Evolutionary conservation across 1,140 invertebrate genomes (phyloP).

Genomic region (Plodia interpunctella): DNA sequence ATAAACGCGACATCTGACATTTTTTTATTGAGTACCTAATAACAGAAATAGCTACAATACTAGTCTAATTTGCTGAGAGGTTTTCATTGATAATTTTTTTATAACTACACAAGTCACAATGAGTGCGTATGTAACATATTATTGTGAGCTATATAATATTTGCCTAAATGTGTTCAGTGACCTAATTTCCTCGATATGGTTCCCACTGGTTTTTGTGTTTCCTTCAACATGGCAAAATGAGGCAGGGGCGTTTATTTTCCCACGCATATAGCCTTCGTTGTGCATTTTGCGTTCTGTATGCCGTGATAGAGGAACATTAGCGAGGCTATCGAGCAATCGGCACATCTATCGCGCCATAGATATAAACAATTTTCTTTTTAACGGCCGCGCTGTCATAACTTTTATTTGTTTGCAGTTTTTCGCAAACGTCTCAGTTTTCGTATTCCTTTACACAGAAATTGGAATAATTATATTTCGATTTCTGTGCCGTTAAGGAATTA

Average conservation of each 20-base stretch:
- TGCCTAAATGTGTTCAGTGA: too few relatives aligned
- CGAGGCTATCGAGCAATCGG: not conserved
- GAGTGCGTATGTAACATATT: too few relatives aligned
- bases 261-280: not conserved
- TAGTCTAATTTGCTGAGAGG: too few relatives aligned
- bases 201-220: not conserved
- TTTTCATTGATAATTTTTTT: too few relatives aligned
- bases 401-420: not conserved
- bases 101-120: too few relatives aligned
- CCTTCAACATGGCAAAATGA: not conserved
- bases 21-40: too few relatives aligned
- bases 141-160: too few relatives aligned
- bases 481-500: too few relatives aligned
- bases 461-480: too few relatives aligned
- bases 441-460: too few relatives aligned
- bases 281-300: not conserved
- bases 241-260: not conserved
- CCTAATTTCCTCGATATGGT: not conserved
- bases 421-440: not conserved
- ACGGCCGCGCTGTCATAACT: not conserved
- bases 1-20: too few relatives aligned
- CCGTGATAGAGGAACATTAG: not conserved
- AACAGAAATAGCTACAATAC: too few relatives aligned
- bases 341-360: conserved; percentile 1
- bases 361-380: not conserved